Evolutionary conservation across 2,797 vertebrate species (phyloP), one percentile per base, ranked within the genome.

Genomic region (Hippoglossus hippoglossus): DNA sequence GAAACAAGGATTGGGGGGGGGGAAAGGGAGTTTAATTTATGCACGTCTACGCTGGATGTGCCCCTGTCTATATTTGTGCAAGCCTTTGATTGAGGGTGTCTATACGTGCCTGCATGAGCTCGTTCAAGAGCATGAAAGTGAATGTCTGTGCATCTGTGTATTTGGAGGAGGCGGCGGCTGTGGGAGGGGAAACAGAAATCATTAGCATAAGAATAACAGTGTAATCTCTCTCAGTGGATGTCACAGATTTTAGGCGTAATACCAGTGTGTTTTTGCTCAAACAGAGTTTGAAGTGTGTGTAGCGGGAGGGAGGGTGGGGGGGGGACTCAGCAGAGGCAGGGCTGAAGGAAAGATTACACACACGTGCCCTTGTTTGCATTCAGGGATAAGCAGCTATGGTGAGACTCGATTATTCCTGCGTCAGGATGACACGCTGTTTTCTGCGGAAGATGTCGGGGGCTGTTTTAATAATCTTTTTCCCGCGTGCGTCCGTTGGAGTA

Each of bases 311-410:
- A 41, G 4, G 63, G 31, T 22, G 39, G 53, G 22, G 54, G 57
- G 62, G 66, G 66, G 62, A 66, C 66, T 79, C 28, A 26, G 65
- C 59, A 51, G 59, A 77, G 66, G 70, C n/a, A 1, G 67, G 83
- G 86, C 87, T 87, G 85, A 76, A 71, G 78, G 67, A 73, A 80
- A 91, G 91, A 92, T 92, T 93, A 92, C 57, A 86, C 70, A 28
- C 87, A 79, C 63, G 64, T 66, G 67, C 73, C 67, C 57, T 65
- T 93, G 89, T 93, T 92, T 92, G 87, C 76, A 73, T 82, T 86
- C 59, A 71, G 66, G 85, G 84, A 89, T 89, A 84, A 91, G 75
- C 69, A 39, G 76, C 72, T 26, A 69, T 62, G 76, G 77, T 64
- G 66, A 81, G 57, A 50, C 71, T 57, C 66, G 24, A 78, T 91